Evolutionary conservation across 2,113 vertebrate genomes (phyloP).

Genomic region (Ondatra zibethicus): DNA sequence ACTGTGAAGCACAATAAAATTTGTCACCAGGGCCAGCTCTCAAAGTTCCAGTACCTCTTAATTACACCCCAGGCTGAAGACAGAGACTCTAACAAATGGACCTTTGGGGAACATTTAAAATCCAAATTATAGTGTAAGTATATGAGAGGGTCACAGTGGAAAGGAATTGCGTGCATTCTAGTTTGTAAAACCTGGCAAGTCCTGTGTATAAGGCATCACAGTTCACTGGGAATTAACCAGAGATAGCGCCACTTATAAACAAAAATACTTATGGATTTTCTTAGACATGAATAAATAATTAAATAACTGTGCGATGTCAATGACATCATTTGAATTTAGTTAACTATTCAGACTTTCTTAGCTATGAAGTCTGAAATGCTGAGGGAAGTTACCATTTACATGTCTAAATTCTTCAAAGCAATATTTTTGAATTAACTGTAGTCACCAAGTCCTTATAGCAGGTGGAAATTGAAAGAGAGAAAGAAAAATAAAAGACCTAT

Average conservation of each 20-base stretch:
- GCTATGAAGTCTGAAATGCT: background rate
- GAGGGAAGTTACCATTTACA: background rate
- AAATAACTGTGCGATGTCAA: background rate
- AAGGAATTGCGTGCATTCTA: background rate
- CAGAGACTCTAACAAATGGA: background rate
- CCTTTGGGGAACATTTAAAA: background rate
- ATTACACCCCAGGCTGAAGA: fast-evolving
- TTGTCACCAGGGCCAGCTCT: background rate
- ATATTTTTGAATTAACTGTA: background rate
- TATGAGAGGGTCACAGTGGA: background rate
- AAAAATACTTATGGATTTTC: background rate
- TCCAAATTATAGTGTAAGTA: background rate
- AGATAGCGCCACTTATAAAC: background rate
- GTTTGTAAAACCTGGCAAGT: background rate
- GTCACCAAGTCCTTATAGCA: background rate
- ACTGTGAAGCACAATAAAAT: background rate
- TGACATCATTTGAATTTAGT: background rate
- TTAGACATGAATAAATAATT: background rate
- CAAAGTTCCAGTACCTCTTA: background rate
- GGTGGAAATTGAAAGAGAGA: background rate
- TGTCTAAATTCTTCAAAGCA: slow-evolving; percentile 7
- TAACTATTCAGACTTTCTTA: background rate
- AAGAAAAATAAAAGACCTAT: background rate
- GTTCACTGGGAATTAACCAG: background rate
- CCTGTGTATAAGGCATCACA: background rate